phyloP scores from a whole-genome alignment of 2,797 vertebrate genomes.

The Crocidura indochinensis region DNA sequence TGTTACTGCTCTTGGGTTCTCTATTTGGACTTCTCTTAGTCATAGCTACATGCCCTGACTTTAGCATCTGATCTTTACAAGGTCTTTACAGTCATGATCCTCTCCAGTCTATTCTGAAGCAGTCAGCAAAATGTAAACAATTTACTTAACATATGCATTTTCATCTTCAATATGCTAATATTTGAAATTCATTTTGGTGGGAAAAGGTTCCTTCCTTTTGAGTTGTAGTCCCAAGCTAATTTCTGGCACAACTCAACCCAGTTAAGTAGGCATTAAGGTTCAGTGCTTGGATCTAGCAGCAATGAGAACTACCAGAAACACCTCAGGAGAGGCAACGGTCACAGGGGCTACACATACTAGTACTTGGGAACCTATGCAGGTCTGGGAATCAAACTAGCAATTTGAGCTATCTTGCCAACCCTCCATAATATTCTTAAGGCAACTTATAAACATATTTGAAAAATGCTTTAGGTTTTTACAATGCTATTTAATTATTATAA shows the following conservation, averaged over 20 bases:
- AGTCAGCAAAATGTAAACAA: slow-evolving; percentile 28
- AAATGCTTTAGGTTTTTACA: slow-evolving; percentile 22
- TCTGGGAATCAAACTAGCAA: no score
- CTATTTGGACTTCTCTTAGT: neutral
- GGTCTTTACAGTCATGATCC: neutral
- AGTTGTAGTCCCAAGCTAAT: no score
- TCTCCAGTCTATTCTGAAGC: neutral
- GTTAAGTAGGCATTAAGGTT: neutral
- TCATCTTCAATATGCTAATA: slow-evolving; percentile 46
- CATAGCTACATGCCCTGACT: neutral
- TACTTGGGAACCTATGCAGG: no score
- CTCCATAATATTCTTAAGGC: no score
- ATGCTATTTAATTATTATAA: slow-evolving; percentile 38
- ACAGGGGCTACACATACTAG: no score
- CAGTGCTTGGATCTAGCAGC: no score
- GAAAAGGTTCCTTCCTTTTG: neutral
- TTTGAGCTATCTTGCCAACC: no score
- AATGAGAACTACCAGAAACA: no score
- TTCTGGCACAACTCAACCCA: neutral
- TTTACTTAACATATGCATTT: neutral
- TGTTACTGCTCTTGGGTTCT: neutral
- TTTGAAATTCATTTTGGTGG: slow-evolving; percentile 64
- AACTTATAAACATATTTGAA: slow-evolving; percentile 45
- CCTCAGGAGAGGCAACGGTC: no score
- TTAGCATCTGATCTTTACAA: neutral